These are phyloP conservation scores for Tenthredo scrophulariae DNA, from an alignment of 2,888 invertebrate species.

Conservation along the genomic window DNA sequence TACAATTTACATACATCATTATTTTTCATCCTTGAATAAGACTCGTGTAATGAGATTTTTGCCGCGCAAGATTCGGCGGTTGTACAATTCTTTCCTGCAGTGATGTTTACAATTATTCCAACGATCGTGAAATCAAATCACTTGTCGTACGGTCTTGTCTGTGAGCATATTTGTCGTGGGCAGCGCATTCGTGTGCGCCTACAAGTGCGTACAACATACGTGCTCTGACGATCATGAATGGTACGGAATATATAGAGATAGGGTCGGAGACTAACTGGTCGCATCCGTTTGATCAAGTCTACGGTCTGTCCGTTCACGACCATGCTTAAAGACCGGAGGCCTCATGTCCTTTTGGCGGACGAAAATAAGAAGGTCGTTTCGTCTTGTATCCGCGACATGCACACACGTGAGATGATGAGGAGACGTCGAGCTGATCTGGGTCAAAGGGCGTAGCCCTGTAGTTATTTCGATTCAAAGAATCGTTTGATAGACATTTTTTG, in stretches of 20 bases:
- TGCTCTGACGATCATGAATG: conserved; percentile 35
- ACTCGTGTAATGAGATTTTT: background rate
- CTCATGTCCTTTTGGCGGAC: background rate
- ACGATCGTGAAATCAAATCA: conserved; percentile 32
- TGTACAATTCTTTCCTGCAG: background rate
- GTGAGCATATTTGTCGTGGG: background rate
- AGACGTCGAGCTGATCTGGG: conserved; percentile 18
- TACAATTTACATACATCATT: background rate
- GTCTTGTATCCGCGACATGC: background rate
- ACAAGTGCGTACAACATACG: background rate
- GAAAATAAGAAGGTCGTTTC: conserved; percentile 30
- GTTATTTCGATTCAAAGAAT: background rate
- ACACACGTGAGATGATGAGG: background rate
- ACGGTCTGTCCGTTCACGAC: conserved; percentile 61
- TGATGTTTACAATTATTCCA: conserved; percentile 8
- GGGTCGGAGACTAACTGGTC: conserved; percentile 64
- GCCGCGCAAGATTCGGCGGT: background rate
- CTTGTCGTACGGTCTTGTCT: conserved; percentile 21
- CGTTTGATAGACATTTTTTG: background rate
- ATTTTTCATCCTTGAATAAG: background rate
- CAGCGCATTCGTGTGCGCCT: background rate
- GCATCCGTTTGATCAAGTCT: conserved; percentile 72
- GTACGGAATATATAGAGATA: conserved; percentile 61
- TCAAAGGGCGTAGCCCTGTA: conserved; percentile 33
- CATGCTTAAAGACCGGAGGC: conserved; percentile 10